Evolutionary conservation across 2,797 vertebrate species (phyloP).

Genomic region (Enteromius thamalakanensis): DNA sequence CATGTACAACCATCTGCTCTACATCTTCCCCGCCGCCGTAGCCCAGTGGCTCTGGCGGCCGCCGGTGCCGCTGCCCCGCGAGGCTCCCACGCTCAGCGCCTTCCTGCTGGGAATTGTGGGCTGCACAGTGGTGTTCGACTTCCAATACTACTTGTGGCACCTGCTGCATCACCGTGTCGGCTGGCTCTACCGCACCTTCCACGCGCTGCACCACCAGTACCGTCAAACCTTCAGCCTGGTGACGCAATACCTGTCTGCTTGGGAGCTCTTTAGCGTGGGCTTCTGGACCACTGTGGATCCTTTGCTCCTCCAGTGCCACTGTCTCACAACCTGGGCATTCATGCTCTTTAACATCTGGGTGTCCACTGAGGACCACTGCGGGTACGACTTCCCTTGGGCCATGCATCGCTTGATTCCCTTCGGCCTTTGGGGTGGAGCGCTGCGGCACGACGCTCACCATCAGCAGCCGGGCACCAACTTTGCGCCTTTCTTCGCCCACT

Average conservation of each 20-base stretch:
- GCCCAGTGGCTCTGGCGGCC: constrained; percentile 84
- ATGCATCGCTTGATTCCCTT: constrained; percentile 81
- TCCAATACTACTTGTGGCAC: constrained; percentile 86
- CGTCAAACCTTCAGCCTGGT: constrained; percentile 81
- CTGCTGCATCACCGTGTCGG: constrained; percentile 79
- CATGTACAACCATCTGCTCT: constrained; percentile 80
- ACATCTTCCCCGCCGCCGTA: constrained; percentile 78
- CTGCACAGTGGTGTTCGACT: constrained; percentile 82
- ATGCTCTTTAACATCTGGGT: constrained; percentile 84
- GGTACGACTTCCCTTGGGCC: constrained; percentile 84
- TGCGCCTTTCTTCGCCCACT: constrained; percentile 83
- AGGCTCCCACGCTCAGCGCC: constrained; percentile 75
- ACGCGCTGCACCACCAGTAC: constrained; percentile 83
- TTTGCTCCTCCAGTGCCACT: constrained; percentile 80
- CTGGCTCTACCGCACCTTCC: constrained; percentile 83
- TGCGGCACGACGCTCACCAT: constrained; percentile 81
- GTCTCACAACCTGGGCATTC: constrained; percentile 81
- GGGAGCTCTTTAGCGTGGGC: constrained; percentile 82
- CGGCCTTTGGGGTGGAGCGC: constrained; percentile 80
- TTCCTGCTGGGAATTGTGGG: constrained; percentile 79
- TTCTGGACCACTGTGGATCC: constrained; percentile 83
- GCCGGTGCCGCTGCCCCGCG: constrained; percentile 71
- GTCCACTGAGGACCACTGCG: constrained; percentile 83
- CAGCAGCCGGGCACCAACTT: constrained; percentile 79
- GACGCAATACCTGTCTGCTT: constrained; percentile 82